phyloP scores from a whole-genome alignment of 35 echinoderm and acorn worm genomes.

The Eucidaris tribuloides region DNA sequence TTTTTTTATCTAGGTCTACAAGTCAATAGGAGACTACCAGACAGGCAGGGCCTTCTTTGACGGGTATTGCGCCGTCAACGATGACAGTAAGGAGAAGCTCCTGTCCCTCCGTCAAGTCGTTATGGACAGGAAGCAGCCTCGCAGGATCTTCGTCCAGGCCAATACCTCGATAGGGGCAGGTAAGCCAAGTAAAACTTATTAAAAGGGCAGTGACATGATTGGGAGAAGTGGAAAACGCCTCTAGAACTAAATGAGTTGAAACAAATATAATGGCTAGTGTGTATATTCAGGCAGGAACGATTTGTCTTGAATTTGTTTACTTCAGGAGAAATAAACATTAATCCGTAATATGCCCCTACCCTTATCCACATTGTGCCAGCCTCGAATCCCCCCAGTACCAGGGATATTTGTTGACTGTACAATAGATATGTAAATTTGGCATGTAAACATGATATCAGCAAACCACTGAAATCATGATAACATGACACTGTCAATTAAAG shows the following conservation, averaged over 20 bases:
- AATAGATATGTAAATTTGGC: no score
- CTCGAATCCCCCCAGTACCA: no score
- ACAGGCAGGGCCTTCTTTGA: conserved; percentile 64
- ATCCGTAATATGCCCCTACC: background rate
- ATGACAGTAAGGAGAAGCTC: conserved; percentile 77
- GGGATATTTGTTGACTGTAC: no score
- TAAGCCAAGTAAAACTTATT: background rate
- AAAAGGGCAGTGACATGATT: no score
- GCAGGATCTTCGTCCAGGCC: conserved; percentile 93
- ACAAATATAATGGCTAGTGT: background rate
- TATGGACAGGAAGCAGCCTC: conserved; percentile 76
- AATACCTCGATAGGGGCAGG: conserved; percentile 69
- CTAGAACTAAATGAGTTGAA: no score
- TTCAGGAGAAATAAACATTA: no score
- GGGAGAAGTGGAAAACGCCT: no score
- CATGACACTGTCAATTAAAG: no score
- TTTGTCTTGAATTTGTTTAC: no score
- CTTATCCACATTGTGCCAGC: background rate
- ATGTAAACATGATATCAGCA: no score
- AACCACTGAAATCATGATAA: no score
- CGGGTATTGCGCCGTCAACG: conserved; percentile 76
- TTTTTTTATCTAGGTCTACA: conserved; percentile 61
- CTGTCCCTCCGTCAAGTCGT: conserved; percentile 65
- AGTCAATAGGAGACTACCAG: conserved; percentile 70
- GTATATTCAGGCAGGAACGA: background rate